These are phyloP conservation scores for Chloroclystis v-ata DNA, from an alignment of 2,888 invertebrate species.

Conservation along the genomic window DNA sequence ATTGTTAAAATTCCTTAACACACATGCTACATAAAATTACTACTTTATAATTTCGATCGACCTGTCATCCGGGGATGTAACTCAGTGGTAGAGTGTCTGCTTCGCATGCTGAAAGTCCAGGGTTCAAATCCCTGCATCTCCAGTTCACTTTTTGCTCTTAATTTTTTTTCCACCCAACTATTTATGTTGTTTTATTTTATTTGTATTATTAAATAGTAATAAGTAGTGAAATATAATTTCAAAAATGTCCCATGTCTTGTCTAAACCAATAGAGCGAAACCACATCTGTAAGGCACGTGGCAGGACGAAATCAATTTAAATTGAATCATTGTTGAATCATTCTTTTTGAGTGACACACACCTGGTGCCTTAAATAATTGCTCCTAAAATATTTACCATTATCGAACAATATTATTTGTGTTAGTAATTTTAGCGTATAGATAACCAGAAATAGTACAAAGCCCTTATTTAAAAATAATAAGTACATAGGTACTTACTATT, in stretches of 20 bases:
- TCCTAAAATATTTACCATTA: too few relatives aligned
- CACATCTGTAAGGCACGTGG: constrained; percentile 43
- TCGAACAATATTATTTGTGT: too few relatives aligned
- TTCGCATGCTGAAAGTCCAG: constrained; percentile 83
- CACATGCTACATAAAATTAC: not conserved
- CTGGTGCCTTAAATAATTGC: constrained; percentile 27
- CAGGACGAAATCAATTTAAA: constrained; percentile 10
- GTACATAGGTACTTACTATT: too few relatives aligned
- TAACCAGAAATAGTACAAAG: too few relatives aligned
- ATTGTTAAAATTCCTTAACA: too few relatives aligned
- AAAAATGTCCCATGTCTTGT: not conserved
- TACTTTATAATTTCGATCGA: constrained; percentile 22
- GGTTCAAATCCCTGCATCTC: constrained; percentile 82
- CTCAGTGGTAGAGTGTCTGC: constrained; percentile 80
- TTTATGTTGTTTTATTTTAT: not conserved
- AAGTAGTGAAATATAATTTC: not conserved
- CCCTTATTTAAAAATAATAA: too few relatives aligned
- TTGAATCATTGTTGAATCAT: constrained; percentile 11
- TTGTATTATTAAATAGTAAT: too few relatives aligned
- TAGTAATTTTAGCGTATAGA: too few relatives aligned
- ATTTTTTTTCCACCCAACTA: not conserved
- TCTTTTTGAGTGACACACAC: constrained; percentile 38
- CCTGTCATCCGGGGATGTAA: constrained; percentile 57
- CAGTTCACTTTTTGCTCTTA: constrained; percentile 38
- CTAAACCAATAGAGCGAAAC: constrained; percentile 42